phyloP scores from a whole-genome alignment of 2,113 vertebrate genomes.

The Pao palembangensis region DNA sequence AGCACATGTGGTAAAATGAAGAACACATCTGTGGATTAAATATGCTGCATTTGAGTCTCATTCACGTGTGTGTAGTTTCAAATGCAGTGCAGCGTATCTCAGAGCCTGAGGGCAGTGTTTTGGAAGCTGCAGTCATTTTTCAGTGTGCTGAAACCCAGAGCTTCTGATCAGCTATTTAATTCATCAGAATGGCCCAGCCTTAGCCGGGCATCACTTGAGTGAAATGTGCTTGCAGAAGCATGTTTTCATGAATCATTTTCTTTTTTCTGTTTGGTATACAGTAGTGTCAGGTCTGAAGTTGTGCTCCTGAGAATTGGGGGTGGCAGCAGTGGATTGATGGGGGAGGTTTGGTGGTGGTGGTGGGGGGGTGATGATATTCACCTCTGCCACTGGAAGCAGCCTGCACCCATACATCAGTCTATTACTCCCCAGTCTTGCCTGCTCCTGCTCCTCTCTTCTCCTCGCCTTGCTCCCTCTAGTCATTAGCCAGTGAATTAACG shows the following conservation, averaged over 20 bases:
- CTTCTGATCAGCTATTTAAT: background rate
- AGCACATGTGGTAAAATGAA: no score
- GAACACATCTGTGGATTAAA: no score
- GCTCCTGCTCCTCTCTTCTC: conserved; percentile 79
- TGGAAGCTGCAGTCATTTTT: background rate
- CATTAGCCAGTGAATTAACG: conserved; percentile 99
- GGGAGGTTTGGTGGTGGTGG: background rate
- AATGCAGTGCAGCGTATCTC: background rate
- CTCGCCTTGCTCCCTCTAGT: conserved; percentile 75
- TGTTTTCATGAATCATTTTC: background rate
- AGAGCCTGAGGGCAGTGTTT: no score
- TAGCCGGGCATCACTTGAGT: background rate
- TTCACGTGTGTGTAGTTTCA: background rate
- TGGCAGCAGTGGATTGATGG: conserved; percentile 3
- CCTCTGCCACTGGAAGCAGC: conserved; percentile 91
- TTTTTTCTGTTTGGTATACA: background rate
- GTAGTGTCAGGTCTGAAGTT: conserved; percentile 18
- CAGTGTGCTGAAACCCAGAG: background rate
- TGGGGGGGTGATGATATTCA: conserved; percentile 85
- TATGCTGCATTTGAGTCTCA: no score
- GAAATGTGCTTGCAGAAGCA: background rate
- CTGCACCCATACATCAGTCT: conserved; percentile 94
- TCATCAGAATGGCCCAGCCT: background rate
- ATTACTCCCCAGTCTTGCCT: conserved; percentile 77
- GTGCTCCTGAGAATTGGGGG: background rate